Conservation (phyloP, 2,113 vertebrate genomes). For the Eudyptes chrysolophus region DNA sequence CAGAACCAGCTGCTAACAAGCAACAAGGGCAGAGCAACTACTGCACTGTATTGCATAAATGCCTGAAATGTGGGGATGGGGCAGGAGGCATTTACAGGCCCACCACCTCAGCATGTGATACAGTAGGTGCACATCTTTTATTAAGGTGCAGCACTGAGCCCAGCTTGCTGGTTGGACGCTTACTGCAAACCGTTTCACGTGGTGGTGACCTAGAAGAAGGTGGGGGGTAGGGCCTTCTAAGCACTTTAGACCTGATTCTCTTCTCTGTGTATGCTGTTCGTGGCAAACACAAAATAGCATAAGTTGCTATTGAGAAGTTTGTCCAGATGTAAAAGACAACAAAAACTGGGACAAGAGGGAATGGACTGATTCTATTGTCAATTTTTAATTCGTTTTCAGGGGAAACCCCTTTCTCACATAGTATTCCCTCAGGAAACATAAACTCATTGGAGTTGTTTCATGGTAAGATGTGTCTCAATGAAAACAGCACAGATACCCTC, state of each 20-base stretch:
- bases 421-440: background rate
- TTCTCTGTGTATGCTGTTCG: background rate
- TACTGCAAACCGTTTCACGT: rapidly evolving
- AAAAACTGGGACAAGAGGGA: background rate
- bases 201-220: background rate
- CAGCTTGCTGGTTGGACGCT: background rate
- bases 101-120: background rate
- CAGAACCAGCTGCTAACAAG: background rate
- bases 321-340: background rate
- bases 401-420: background rate
- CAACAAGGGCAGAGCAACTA: background rate
- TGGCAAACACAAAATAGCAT: background rate
- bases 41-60: background rate
- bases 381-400: background rate
- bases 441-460: background rate
- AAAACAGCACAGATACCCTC: background rate
- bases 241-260: background rate
- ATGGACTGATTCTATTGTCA: background rate
- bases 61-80: background rate
- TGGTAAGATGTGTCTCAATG: background rate
- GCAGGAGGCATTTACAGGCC: background rate
- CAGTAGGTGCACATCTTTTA: background rate
- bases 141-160: background rate
- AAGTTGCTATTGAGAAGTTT: background rate
- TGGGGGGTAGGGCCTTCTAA: background rate